Evolutionary conservation across 2,113 vertebrate species (phyloP).

Genomic region (Malurus elegans): DNA sequence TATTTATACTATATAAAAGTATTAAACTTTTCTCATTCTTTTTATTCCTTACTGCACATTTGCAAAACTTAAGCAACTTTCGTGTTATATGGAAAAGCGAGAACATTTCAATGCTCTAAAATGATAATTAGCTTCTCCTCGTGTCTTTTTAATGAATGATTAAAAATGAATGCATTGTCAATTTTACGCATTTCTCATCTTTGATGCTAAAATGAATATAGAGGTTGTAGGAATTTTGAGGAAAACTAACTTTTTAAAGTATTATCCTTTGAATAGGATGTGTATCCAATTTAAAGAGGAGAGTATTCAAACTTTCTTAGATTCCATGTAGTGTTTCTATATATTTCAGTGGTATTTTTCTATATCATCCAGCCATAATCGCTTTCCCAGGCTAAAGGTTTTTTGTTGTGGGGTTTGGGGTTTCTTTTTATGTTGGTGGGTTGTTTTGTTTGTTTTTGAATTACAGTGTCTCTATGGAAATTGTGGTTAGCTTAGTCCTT

Average conservation of each 20-base stretch:
- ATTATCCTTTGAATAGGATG: background rate
- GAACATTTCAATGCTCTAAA: background rate
- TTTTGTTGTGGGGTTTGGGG: background rate
- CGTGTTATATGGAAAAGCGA: background rate
- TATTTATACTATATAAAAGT: background rate
- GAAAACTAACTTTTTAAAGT: background rate
- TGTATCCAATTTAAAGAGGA: background rate
- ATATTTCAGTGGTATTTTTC: background rate
- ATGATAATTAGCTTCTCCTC: background rate
- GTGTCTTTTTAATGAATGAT: background rate
- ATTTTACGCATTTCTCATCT: background rate
- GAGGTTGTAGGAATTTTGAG: background rate
- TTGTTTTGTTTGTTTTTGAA: background rate
- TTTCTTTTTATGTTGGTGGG: background rate
- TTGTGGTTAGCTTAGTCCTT: background rate
- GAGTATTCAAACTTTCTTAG: background rate
- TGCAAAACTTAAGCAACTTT: background rate
- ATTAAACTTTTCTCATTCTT: background rate
- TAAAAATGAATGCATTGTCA: background rate
- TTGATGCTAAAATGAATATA: background rate
- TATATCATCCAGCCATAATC: background rate
- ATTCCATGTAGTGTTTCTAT: background rate
- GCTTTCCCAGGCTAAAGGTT: background rate
- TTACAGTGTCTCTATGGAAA: background rate
- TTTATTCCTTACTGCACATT: background rate